Percentiles rank a stretch among this genome's conserved stretches.
Evolutionary conservation across 2,113 vertebrate species (phyloP).

Genomic region (Callocephalon fimbriatum): DNA sequence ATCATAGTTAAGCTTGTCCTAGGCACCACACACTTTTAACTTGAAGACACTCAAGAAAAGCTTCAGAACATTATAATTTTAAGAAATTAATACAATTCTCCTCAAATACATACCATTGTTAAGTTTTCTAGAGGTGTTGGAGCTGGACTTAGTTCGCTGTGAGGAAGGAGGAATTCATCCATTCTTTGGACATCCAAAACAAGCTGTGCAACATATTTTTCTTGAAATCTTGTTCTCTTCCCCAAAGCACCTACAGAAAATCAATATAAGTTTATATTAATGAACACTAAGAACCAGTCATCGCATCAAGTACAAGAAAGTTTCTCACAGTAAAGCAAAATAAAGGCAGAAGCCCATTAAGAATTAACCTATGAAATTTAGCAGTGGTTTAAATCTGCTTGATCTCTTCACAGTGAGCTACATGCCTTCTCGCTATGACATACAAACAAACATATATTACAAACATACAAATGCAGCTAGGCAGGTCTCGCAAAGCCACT

Average conservation of each 20-base stretch:
- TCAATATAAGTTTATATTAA: neutral
- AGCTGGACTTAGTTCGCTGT: constrained; percentile 75
- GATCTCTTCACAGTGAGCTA: neutral
- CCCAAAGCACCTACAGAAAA: constrained; percentile 88
- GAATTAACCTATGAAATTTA: neutral
- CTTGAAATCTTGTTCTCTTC: constrained; percentile 93
- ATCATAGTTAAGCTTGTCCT: neutral
- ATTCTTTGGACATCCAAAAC: constrained; percentile 86
- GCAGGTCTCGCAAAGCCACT: neutral
- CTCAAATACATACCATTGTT: constrained; percentile 82
- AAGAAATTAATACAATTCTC: neutral
- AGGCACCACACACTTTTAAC: neutral
- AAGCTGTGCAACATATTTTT: constrained; percentile 92
- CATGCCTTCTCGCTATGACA: neutral
- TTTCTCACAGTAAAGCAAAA: neutral
- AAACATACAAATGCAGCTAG: neutral
- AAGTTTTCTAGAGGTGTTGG: constrained; percentile 84
- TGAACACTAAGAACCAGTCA: neutral
- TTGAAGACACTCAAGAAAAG: neutral
- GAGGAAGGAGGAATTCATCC: constrained; percentile 46
- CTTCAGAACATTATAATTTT: neutral
- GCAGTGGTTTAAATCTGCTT: neutral
- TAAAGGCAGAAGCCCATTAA: neutral
- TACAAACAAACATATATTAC: neutral
- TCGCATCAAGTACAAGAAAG: neutral